Percentiles rank a stretch among this genome's conserved stretches.
Evolutionary conservation across 2,797 vertebrate genomes (phyloP).

Genomic region (Neostethus bicornis): DNA sequence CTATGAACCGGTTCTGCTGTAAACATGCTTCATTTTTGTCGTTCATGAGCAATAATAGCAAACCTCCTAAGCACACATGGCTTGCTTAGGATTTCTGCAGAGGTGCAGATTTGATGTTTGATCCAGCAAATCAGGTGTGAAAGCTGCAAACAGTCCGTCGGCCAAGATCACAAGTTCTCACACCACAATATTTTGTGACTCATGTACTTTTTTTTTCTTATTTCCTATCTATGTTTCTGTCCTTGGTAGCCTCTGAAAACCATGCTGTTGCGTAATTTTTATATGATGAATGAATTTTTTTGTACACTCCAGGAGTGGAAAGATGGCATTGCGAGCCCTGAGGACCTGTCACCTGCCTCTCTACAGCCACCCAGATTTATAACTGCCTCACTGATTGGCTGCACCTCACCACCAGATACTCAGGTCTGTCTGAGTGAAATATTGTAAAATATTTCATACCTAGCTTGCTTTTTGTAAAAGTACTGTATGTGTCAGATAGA

Average conservation of each 20-base stretch:
- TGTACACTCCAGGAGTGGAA: slow-evolving; percentile 77
- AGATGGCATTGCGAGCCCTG: slow-evolving; percentile 73
- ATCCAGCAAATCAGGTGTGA: slow-evolving; percentile 25
- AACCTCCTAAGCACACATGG: slow-evolving; percentile 31
- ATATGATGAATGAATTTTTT: slow-evolving; percentile 14
- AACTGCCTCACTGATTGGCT: slow-evolving; percentile 74
- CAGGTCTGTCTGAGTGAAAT: slow-evolving; percentile 66
- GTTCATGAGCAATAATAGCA: slow-evolving; percentile 33
- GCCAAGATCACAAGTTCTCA: slow-evolving; percentile 31
- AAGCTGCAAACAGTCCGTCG: slow-evolving; percentile 29
- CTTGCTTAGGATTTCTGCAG: slow-evolving; percentile 36
- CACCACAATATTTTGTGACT: slow-evolving; percentile 21
- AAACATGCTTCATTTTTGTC: slow-evolving; percentile 38
- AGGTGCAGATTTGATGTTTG: slow-evolving; percentile 29
- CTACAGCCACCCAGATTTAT: slow-evolving; percentile 75
- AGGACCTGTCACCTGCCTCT: slow-evolving; percentile 75
- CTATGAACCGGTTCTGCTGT: slow-evolving; percentile 35
- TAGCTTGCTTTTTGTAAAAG: slow-evolving; percentile 4
- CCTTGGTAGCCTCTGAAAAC: slow-evolving; percentile 16
- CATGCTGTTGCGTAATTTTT: slow-evolving; percentile 29
- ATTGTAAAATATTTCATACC: slow-evolving; percentile 1
- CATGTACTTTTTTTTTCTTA: slow-evolving; percentile 15
- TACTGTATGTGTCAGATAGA: not conserved
- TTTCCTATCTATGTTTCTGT: slow-evolving; percentile 16
- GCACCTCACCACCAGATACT: slow-evolving; percentile 62